A percentile compares a stretch with the other conserved stretches of the same genome.
These are phyloP conservation scores for Lanistes nyassanus DNA, from an alignment of 1,140 invertebrate species.

Conservation along the genomic window DNA sequence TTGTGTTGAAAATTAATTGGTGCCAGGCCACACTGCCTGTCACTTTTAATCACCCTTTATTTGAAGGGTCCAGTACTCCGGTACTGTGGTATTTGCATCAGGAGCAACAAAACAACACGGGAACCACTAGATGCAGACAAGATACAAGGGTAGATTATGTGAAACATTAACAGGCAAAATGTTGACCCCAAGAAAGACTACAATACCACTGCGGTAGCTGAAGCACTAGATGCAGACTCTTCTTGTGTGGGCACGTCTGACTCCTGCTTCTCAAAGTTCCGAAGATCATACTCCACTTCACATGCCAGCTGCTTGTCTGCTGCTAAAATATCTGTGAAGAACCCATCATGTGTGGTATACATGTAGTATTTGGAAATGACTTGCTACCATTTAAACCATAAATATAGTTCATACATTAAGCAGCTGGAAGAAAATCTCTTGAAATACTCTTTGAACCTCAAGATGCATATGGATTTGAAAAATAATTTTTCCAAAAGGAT, in stretches of 20 bases:
- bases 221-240: neutral
- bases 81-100: neutral
- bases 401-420: too few species aligned
- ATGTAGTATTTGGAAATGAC: slow-evolving; percentile 17
- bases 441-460: too few species aligned
- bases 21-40: too few species aligned
- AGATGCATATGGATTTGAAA: too few species aligned
- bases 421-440: too few species aligned
- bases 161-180: neutral
- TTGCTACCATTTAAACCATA: too few species aligned
- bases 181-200: neutral
- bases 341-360: slow-evolving; percentile 4
- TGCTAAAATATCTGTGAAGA: slow-evolving; percentile 65
- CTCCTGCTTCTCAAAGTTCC: slow-evolving; percentile 62
- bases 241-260: slow-evolving; percentile 13
- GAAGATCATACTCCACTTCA: slow-evolving; percentile 69
- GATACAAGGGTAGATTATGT: neutral
- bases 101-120: neutral
- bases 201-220: neutral
- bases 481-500: too few species aligned
- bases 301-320: slow-evolving; percentile 68
- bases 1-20: too few species aligned
- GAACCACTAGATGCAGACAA: neutral
- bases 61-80: too few species aligned
- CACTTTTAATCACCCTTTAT: too few species aligned